phyloP scores from a whole-genome alignment of 2,113 vertebrate genomes.

The Nothoprocta perdicaria region DNA sequence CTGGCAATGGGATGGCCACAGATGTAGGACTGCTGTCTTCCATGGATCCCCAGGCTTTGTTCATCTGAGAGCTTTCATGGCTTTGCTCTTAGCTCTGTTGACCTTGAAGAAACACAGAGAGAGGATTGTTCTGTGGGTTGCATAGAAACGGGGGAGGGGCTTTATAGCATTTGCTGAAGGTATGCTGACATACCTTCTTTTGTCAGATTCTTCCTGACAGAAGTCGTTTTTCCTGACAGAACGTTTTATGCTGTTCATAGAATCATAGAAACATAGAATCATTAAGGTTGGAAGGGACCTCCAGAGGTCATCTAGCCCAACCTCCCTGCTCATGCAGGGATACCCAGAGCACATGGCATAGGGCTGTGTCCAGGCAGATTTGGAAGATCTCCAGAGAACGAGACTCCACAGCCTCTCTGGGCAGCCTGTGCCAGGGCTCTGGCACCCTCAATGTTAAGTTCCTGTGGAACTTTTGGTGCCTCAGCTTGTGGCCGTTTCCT shows the following conservation, averaged over 20 bases:
- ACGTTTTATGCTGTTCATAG: not conserved
- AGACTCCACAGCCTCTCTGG: not conserved
- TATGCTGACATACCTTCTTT: too few relatives aligned
- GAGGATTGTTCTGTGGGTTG: not conserved
- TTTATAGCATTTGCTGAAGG: not conserved
- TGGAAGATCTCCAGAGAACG: not conserved
- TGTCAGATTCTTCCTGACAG: too few relatives aligned
- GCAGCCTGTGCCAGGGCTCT: not conserved
- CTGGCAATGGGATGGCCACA: accelerated
- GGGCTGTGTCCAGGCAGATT: not conserved
- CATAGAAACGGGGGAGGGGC: not conserved
- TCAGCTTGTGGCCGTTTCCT: too few relatives aligned
- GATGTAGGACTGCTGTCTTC: not conserved
- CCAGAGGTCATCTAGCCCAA: too few relatives aligned
- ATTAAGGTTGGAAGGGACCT: too few relatives aligned
- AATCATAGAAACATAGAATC: too few relatives aligned
- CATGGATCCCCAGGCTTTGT: not conserved
- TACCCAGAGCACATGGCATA: too few relatives aligned
- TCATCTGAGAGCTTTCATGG: not conserved
- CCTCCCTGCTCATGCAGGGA: too few relatives aligned
- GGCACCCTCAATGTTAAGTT: not conserved
- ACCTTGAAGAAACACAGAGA: not conserved
- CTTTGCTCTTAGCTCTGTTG: not conserved
- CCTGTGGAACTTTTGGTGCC: too few relatives aligned
- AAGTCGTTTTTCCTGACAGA: not conserved